Evolutionary conservation across 2,113 vertebrate genomes (phyloP), one percentile per base, ranked within the genome.

Genomic region (Myiozetetes cayanensis): DNA sequence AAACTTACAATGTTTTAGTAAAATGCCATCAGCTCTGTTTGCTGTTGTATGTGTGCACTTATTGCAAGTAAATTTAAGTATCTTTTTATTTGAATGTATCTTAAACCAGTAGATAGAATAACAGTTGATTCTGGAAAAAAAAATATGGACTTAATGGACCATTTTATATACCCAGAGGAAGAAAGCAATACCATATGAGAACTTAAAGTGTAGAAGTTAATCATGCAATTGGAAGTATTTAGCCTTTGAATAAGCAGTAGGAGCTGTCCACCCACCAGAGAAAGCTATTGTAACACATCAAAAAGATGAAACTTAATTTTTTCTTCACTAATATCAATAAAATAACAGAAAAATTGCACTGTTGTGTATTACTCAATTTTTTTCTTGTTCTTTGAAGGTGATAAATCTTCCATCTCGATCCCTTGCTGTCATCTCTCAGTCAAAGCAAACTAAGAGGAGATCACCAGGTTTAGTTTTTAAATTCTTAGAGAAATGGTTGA

Each of bases 81-180:
- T 96, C 96, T 97, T 97, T 97, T 98, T 96, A 93, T 98, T 96
- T 98, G 98, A 99, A 98, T 99, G 99, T 99, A 98, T 98, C 97
- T 98, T 91, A 96, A 98, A 97, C 93, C 90, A 93, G 96, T 96
- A 97, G 97, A 73, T 97, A 97, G 97, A 90, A 47, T 92, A 97
- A 95, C 94, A 87, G 86, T 92, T 79, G 96, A 95, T 80, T 94
- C 65, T 91, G 79, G 47, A 94, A 81, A 94, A 70, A 85, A 73
- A 90, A 91, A 67, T 50, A 58, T 58, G 67, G 76, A 92, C 85
- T 75, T 83, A 89, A 79, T 46, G 95, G 96, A 97, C 96, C 96
- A 91, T 96, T 96, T 95, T 89, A 43, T 86, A 59, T 76, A 91
- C 89, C 94, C 89, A 91, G 88, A 96, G 87, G 74, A 92, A 92